A percentile compares a stretch with the other conserved stretches of the same genome.
phyloP scores from a whole-genome alignment of 2,888 invertebrate species.

The Sminthurides aquaticus region DNA sequence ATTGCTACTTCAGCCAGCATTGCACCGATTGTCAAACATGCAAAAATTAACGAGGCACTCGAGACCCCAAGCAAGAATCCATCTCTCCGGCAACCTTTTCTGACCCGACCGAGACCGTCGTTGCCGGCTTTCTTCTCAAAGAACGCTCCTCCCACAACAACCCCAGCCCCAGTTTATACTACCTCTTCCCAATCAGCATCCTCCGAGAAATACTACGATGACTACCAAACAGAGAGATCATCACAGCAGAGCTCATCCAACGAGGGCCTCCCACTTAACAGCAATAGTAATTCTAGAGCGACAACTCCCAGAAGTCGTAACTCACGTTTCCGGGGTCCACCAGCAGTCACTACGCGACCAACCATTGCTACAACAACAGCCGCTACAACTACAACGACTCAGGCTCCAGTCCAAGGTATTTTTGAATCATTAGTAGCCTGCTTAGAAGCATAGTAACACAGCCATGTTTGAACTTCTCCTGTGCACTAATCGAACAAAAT shows the following conservation, averaged over 20 bases:
- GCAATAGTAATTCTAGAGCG: neutral
- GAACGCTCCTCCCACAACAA: conserved; percentile 18
- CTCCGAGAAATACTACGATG: neutral
- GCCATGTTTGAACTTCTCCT: no score
- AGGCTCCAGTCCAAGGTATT: conserved; percentile 26
- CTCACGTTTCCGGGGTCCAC: neutral
- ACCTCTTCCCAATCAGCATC: neutral
- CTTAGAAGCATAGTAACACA: no score
- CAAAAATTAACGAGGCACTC: conserved; percentile 20
- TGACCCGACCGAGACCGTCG: conserved; percentile 13
- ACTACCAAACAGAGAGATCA: neutral
- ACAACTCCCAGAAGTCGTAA: conserved; percentile 14
- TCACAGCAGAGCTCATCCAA: neutral
- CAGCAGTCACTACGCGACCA: neutral
- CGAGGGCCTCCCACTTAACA: neutral
- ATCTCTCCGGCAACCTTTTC: conserved; percentile 17
- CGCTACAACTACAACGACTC: conserved; percentile 32
- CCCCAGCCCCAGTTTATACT: conserved; percentile 19
- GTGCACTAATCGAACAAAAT: neutral
- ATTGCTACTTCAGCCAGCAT: conserved; percentile 1
- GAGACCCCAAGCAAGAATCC: conserved; percentile 20
- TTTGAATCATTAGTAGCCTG: no score
- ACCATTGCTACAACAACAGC: conserved; percentile 24
- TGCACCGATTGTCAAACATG: conserved; percentile 17
- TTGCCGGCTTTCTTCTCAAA: conserved; percentile 13